Base-by-base conservation (phyloP, 2,797 vertebrate genomes). In the Tolypeutes matacus region DNA sequence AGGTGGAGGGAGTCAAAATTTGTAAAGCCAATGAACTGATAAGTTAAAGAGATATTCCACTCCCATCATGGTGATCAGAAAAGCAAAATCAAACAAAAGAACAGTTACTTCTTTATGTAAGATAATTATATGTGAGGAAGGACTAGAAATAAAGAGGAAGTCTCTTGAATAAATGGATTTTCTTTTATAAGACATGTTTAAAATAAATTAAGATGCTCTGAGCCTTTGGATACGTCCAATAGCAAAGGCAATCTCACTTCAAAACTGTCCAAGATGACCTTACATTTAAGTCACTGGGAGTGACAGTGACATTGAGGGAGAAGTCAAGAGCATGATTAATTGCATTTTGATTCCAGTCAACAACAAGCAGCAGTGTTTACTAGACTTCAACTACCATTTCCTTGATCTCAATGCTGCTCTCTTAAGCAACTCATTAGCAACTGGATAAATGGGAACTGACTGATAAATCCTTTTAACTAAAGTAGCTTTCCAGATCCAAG, bases 371-470 rank as follows among this genome's bases (percentile, higher is more conserved):
- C 58, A 85, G 53, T 93, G 60, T 91, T 93, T 96, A 93, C 84
- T 96, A 78, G 77, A 93, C 84, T 87, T 95, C 93, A 82, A 46
- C 77, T 98, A 97, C 98, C 99, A 98, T 98, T 98, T 98, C 97
- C 96, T 95, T 98, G 98, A 98, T 98, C 98, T 98, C 96, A 98
- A 98, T 97, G 94, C 89, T 96, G 4, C 34, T 25, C 49, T 97
- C 93, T 96, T 98, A 88, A 98, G 98, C 98, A 98, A 97, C 98
- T 99, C 98, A 99, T 99, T 99, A 99, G 98, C 98, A 98, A 98
- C 97, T 97, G 98, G 98, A 98, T 98, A 99, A 99, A 98, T 99
- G 98, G 98, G 99, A 98, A 98, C 97, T 98, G 98, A 98, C 98
- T 99, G 98, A 98, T 98, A 98, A 98, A 98, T 98, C 98, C 98